Base-by-base conservation (phyloP, 2,888 invertebrate genomes). In the Cheilosia grossa region DNA sequence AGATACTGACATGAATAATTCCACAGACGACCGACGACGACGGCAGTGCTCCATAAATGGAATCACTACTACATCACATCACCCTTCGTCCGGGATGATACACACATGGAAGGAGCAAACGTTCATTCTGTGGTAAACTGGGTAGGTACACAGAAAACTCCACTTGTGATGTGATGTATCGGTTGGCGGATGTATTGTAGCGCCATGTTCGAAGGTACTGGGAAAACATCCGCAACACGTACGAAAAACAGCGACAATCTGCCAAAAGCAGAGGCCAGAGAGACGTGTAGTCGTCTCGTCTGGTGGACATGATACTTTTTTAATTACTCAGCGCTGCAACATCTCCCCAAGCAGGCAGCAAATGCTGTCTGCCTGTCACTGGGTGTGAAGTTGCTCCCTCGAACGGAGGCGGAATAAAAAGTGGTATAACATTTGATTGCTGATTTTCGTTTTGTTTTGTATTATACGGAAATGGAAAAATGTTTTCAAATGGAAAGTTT, bases 181-280 rank as follows among this genome's bases (percentile, higher is more conserved):
- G 51, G 24, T 64, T 40, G 56, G 56, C 67, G 75, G 63, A 75
- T 82, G 67, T 63, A 49, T 61, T 21, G 78, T 82, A 79, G 82
- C 67, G 74, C 66, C 79, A 69, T 70, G 69, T 47, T 58, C 47
- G 2, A 6, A 49, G 30, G 56, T 63, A 70, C 79, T 74, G 83
- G 83, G 80, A 83, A 83, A 83, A 79, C 80, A 83, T 83, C 83
- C 83, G 83, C 69, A 79, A 80, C 83, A 83, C 83, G 83, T 83
- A 79, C 83, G 44, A 64, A 47, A 37, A 67, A 58, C 63, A 72
- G 63, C 69, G 79, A 67, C 54, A 77, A 73, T 61, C 61, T 33
- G 40, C 49, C 63, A 42, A 82, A 82, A 69, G 63, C 27, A 54
- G 49, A 47, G 56, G 44, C n/a, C 53, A 72, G n/a, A 13, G 13